Evolutionary conservation across 2,888 invertebrate species (phyloP).

Genomic region (Thecophora atra): DNA sequence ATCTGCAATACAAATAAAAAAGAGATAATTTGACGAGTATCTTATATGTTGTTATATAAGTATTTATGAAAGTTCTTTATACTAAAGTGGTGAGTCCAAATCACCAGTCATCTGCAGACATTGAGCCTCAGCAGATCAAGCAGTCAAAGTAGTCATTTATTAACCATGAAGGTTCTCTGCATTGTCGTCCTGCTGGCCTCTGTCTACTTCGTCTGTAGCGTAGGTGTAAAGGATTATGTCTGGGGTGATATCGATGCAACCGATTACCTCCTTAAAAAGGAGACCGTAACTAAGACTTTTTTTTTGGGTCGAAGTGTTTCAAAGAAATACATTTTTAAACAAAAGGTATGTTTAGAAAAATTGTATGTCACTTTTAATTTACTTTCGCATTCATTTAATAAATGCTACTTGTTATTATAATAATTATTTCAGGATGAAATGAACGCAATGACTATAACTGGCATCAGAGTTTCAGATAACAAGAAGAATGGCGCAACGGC

Average conservation of each 20-base stretch:
- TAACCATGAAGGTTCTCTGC: slow-evolving; percentile 22
- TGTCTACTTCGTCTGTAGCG: slow-evolving; percentile 41
- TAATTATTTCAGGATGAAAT: slow-evolving; percentile 18
- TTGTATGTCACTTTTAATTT: not conserved
- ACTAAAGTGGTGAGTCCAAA: not conserved
- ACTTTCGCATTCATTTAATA: not conserved
- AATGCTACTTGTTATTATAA: too few species aligned
- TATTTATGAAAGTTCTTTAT: too few species aligned
- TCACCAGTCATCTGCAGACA: not conserved
- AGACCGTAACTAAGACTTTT: slow-evolving; percentile 50
- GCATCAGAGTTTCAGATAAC: slow-evolving; percentile 44
- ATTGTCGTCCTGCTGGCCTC: slow-evolving; percentile 19
- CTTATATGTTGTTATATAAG: too few species aligned
- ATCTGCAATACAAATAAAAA: too few species aligned
- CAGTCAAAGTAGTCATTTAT: not conserved
- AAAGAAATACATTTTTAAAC: slow-evolving; percentile 38
- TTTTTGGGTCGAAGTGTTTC: slow-evolving; percentile 49
- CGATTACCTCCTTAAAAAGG: slow-evolving; percentile 53
- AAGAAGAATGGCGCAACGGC: slow-evolving; percentile 61
- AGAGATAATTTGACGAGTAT: too few species aligned
- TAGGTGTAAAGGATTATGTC: slow-evolving; percentile 51
- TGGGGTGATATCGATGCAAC: slow-evolving; percentile 53
- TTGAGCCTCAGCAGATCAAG: not conserved
- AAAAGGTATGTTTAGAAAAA: slow-evolving; percentile 31
- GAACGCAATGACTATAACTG: slow-evolving; percentile 42